phyloP scores from a whole-genome alignment of 2,888 invertebrate genomes.

The Chrysolina haemoptera region DNA sequence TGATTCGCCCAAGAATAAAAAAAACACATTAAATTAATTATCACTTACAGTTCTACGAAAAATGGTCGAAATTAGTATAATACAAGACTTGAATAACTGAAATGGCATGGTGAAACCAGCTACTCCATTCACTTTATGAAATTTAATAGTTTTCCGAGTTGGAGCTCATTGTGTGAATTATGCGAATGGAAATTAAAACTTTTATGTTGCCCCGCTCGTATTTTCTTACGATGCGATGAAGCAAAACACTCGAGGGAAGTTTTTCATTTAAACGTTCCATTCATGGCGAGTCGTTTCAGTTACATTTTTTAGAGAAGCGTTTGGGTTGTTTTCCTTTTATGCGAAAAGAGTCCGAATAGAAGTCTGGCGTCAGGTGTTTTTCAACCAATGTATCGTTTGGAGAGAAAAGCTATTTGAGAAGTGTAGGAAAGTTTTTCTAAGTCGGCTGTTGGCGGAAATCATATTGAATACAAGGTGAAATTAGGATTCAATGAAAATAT shows the following conservation, averaged over 20 bases:
- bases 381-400: background rate
- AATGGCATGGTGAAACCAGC: background rate
- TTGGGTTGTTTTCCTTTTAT: background rate
- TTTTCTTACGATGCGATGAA: background rate
- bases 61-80: background rate
- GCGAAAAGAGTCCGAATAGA: background rate
- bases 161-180: constrained; percentile 7
- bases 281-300: background rate
- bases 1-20: no score
- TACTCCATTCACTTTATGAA: background rate
- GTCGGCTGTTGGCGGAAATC: no score
- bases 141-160: background rate
- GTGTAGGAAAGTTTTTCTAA: no score
- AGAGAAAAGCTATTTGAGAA: no score
- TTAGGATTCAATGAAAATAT: no score
- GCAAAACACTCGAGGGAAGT: background rate
- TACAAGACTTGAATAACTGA: background rate
- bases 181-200: constrained; percentile 14
- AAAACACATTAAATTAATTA: no score
- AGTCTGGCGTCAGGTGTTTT: background rate
- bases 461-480: no score
- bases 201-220: background rate
- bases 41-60: background rate
- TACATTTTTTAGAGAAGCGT: background rate
- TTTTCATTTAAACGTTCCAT: background rate